phyloP scores from a whole-genome alignment of 2,888 invertebrate species.

The Mythimna loreyi region DNA sequence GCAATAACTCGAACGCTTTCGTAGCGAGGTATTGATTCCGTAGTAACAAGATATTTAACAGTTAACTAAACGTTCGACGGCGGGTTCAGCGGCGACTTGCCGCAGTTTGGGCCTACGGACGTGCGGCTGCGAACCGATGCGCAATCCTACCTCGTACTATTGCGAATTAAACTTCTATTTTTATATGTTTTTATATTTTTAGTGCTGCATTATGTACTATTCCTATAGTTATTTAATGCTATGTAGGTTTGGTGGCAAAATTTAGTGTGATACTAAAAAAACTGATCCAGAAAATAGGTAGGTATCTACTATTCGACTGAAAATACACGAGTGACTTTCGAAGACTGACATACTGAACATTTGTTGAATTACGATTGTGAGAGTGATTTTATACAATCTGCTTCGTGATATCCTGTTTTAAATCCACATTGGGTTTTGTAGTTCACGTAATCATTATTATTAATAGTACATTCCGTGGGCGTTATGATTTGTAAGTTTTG shows the following conservation, averaged over 20 bases:
- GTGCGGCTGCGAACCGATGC: background rate
- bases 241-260: background rate
- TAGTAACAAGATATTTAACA: background rate
- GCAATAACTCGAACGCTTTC: background rate
- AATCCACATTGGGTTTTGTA: background rate
- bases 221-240: background rate
- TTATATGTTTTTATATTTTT: background rate
- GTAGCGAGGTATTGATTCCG: background rate
- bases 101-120: constrained; percentile 3
- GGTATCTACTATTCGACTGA: background rate
- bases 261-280: background rate
- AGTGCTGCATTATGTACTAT: background rate
- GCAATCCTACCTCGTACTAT: background rate
- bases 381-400: background rate
- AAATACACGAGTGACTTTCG: background rate
- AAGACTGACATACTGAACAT: background rate
- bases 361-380: too few relatives aligned
- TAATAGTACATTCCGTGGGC: constrained; percentile 18
- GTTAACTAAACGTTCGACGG: background rate
- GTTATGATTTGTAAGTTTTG: background rate
- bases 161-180: background rate
- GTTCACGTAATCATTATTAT: constrained; percentile 16
- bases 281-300: background rate
- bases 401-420: background rate
- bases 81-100: background rate